Evolutionary conservation across 2,888 invertebrate genomes (phyloP).

Genomic region (Ptycholaimellus sp.): DNA sequence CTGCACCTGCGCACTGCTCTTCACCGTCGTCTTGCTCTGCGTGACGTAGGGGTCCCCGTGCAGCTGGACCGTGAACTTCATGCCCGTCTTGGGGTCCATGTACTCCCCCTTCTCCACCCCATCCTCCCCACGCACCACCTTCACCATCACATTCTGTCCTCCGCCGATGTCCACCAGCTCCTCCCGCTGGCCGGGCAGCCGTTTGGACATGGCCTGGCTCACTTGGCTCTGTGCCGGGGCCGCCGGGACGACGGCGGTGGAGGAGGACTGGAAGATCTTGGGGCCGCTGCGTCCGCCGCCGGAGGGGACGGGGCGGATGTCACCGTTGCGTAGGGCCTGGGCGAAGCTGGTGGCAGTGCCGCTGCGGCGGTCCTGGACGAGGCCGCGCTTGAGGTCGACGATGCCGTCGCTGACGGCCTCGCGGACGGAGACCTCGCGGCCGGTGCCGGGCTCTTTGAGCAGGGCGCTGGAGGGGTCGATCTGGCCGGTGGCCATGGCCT

Average conservation of each 20-base stretch:
- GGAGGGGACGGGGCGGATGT: slow-evolving; percentile 6
- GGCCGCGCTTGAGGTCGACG: slow-evolving; percentile 18
- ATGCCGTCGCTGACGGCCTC: slow-evolving; percentile 20
- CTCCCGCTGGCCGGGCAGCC: slow-evolving; percentile 11
- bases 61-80: slow-evolving; percentile 26
- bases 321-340: slow-evolving; percentile 13
- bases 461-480: slow-evolving; percentile 40
- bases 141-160: slow-evolving; percentile 24
- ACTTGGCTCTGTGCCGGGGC: slow-evolving; percentile 8
- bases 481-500: slow-evolving; percentile 54
- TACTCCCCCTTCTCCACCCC: slow-evolving; percentile 25
- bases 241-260: background rate
- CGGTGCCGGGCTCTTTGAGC: slow-evolving; percentile 14
- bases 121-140: slow-evolving; percentile 20
- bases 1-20: slow-evolving; percentile 23
- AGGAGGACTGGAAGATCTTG: background rate
- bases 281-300: background rate
- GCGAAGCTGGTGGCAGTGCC: slow-evolving; percentile 18
- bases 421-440: slow-evolving; percentile 14
- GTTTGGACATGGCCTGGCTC: slow-evolving; percentile 4
- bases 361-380: slow-evolving; percentile 26
- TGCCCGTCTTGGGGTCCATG: slow-evolving; percentile 21
- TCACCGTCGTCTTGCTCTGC: slow-evolving; percentile 25
- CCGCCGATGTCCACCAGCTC: slow-evolving; percentile 23
- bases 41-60: slow-evolving; percentile 25